Conservation (phyloP, 2,797 vertebrate genomes). For the Acipenser transmontanus region DNA sequence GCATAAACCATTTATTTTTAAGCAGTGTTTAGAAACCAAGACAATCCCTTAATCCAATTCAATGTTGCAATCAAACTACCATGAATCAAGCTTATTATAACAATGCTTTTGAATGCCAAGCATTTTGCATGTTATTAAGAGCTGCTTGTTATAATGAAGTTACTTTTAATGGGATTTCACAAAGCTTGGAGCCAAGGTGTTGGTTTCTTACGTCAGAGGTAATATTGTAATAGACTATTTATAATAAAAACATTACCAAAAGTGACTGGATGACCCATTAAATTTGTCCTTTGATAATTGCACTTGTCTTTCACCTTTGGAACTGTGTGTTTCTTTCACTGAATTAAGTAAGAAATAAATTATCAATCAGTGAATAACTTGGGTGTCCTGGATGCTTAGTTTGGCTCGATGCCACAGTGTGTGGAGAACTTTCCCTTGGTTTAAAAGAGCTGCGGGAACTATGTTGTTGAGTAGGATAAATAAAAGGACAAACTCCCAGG, state of each 20-base stretch:
- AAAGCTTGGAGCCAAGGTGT: constrained; percentile 42
- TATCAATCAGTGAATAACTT: constrained; percentile 51
- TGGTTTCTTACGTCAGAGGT: constrained; percentile 39
- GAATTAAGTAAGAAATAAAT: constrained; percentile 44
- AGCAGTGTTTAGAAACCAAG: constrained; percentile 37
- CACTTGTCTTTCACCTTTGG: constrained; percentile 53
- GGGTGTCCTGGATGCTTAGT: constrained; percentile 37
- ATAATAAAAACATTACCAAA: constrained; percentile 45
- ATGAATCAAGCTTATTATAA: constrained; percentile 55
- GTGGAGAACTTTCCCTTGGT: too few relatives aligned
- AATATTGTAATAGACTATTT: constrained; percentile 59
- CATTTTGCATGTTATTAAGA: constrained; percentile 52
- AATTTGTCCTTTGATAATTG: constrained; percentile 41
- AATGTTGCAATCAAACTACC: constrained; percentile 54
- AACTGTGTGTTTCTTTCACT: constrained; percentile 24
- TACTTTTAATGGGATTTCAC: constrained; percentile 60
- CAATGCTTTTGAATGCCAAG: constrained; percentile 30
- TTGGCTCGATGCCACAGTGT: too few relatives aligned
- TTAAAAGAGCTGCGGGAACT: too few relatives aligned
- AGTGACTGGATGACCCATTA: constrained; percentile 22
- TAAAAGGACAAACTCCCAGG: too few relatives aligned
- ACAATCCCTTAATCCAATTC: constrained; percentile 65
- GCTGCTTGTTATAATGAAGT: constrained; percentile 45
- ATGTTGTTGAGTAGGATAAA: too few relatives aligned
- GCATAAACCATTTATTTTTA: constrained; percentile 44